Conservation (phyloP, 2,113 vertebrate genomes). For the Oryzias curvinotus region DNA sequence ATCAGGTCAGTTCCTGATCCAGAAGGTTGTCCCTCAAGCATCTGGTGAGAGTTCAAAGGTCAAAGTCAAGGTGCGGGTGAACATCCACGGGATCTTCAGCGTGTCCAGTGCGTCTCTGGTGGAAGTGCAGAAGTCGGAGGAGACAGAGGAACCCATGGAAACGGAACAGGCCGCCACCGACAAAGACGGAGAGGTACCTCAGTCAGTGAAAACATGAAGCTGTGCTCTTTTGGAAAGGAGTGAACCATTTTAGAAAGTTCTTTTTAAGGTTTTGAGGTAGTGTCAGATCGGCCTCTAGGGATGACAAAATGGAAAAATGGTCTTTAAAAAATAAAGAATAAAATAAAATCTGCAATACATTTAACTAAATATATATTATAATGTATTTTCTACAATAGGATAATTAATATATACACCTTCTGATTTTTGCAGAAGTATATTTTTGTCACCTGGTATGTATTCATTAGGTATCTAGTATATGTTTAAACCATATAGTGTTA, state of each 20-base stretch:
- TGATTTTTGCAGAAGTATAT: too few species aligned
- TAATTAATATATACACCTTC: too few species aligned
- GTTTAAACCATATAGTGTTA: too few species aligned
- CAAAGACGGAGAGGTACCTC: constrained; percentile 78
- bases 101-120: constrained; percentile 91
- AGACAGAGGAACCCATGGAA: constrained; percentile 85
- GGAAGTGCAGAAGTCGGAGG: constrained; percentile 84
- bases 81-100: constrained; percentile 92
- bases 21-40: constrained; percentile 92
- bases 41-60: constrained; percentile 94
- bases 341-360: too few species aligned
- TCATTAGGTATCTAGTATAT: too few species aligned
- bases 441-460: too few species aligned
- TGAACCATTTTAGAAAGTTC: not conserved
- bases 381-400: too few species aligned
- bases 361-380: too few species aligned
- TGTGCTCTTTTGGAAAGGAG: not conserved
- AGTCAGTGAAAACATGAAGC: not conserved
- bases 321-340: too few species aligned
- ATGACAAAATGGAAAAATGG: too few species aligned
- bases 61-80: constrained; percentile 93
- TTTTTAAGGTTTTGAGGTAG: too few species aligned
- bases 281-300: too few species aligned
- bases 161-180: constrained; percentile 78
- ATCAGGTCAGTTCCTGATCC: constrained; percentile 90